Conservation (phyloP, 2,113 vertebrate genomes). For the Haemorhous mexicanus region DNA sequence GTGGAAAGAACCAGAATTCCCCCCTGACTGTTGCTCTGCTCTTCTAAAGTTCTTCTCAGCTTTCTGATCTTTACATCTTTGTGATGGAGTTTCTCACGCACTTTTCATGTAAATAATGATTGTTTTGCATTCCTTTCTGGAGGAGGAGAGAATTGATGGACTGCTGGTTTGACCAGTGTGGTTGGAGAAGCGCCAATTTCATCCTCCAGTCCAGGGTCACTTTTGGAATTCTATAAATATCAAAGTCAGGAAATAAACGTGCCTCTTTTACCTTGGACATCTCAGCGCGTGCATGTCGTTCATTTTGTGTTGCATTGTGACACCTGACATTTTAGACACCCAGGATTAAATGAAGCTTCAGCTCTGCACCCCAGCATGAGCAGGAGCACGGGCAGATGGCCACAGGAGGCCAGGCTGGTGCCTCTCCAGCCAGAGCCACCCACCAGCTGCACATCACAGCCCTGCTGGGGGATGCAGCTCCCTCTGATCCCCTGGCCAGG, state of each 20-base stretch:
- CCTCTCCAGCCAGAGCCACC: background rate
- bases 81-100: background rate
- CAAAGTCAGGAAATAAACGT: background rate
- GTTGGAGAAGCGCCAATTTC: background rate
- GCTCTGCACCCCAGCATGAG: background rate
- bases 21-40: too few relatives aligned
- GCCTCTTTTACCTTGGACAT: background rate
- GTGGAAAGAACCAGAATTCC: background rate
- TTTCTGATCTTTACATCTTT: background rate
- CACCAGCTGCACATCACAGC: background rate
- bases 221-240: too few relatives aligned
- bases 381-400: background rate
- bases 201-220: background rate
- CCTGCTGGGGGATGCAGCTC: background rate
- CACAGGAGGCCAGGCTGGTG: background rate
- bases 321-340: background rate
- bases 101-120: background rate
- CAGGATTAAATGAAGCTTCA: background rate
- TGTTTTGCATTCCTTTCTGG: background rate
- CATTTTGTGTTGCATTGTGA: background rate
- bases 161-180: background rate
- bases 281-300: background rate
- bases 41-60: too few relatives aligned
- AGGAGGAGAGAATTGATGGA: background rate
- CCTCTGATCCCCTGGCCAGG: background rate